A percentile compares a stretch with the other conserved stretches of the same genome.
phyloP scores from a whole-genome alignment of 2,113 vertebrate species.

The Telmatochromis sp. region DNA sequence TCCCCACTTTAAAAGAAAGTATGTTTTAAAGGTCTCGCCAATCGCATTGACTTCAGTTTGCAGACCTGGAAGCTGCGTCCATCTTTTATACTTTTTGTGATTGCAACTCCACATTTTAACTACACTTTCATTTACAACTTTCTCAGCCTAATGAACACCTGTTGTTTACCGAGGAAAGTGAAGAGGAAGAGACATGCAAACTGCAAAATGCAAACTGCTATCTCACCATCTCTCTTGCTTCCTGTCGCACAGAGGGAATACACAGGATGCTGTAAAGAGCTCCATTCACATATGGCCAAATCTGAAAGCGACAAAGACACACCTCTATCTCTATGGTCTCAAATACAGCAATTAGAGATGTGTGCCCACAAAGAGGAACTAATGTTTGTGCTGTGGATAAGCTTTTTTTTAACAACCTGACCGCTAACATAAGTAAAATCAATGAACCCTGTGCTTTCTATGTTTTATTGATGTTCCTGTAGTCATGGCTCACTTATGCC shows the following conservation, averaged over 20 bases:
- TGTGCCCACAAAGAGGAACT: not conserved
- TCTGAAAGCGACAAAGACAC: conserved; percentile 60
- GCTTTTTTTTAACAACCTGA: not conserved
- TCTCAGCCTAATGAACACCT: not conserved
- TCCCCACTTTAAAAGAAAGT: not conserved
- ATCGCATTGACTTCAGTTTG: not conserved
- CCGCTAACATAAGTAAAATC: not conserved
- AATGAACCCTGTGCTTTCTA: not conserved
- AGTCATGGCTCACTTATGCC: not conserved
- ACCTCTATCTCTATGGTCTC: not conserved
- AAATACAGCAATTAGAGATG: not conserved
- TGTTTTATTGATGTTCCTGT: not conserved
- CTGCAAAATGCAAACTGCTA: not conserved
- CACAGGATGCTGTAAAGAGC: conserved; percentile 89
- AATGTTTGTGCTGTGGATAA: not conserved
- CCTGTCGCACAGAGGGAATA: conserved; percentile 81
- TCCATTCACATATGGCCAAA: conserved; percentile 91
- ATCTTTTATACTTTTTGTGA: not conserved
- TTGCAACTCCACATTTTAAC: not conserved
- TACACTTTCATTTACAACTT: not conserved
- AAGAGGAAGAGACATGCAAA: not conserved
- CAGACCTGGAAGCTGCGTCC: not conserved
- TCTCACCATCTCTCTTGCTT: conserved; percentile 93
- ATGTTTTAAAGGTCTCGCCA: not conserved
- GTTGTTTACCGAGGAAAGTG: not conserved